Evolutionary conservation across 2,113 vertebrate genomes (phyloP).

Genomic region (Phoxinus phoxinus): DNA sequence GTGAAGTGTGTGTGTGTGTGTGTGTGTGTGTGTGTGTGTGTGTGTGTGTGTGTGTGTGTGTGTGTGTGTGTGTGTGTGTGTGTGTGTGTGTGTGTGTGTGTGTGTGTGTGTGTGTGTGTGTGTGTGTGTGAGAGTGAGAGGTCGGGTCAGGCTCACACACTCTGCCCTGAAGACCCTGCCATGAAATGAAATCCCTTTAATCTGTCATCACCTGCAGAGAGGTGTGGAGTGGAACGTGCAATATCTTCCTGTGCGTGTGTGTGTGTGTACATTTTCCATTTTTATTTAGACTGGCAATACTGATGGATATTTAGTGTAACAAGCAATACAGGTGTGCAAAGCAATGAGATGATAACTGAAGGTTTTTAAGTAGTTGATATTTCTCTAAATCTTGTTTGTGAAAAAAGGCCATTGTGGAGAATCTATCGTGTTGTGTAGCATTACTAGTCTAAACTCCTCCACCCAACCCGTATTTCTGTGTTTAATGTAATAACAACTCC

Average conservation of each 20-base stretch:
- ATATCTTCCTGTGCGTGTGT: slow-evolving; percentile 42
- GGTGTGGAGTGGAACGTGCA: slow-evolving; percentile 53
- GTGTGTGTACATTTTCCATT: slow-evolving; percentile 22
- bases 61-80: no score
- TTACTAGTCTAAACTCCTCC: slow-evolving; percentile 2
- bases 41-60: no score
- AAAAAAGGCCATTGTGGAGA: background rate
- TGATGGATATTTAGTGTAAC: slow-evolving; percentile 9
- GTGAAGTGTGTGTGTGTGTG: slow-evolving; percentile 43
- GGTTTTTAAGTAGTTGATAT: background rate
- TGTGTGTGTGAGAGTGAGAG: background rate
- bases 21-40: no score
- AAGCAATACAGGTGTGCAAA: background rate
- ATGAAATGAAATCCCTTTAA: slow-evolving; percentile 62
- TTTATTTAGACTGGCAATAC: slow-evolving; percentile 33
- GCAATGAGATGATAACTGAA: slow-evolving; percentile 24
- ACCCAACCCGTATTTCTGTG: background rate
- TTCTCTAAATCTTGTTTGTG: background rate
- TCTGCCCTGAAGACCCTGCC: slow-evolving; percentile 53
- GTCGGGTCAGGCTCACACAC: slow-evolving; percentile 47
- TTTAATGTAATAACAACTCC: slow-evolving; percentile 10
- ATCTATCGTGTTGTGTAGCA: background rate
- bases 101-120: background rate
- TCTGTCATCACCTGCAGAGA: slow-evolving; percentile 58
- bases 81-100: no score